phyloP scores from a whole-genome alignment of 1,140 invertebrate species.

The Ooceraea biroi region DNA sequence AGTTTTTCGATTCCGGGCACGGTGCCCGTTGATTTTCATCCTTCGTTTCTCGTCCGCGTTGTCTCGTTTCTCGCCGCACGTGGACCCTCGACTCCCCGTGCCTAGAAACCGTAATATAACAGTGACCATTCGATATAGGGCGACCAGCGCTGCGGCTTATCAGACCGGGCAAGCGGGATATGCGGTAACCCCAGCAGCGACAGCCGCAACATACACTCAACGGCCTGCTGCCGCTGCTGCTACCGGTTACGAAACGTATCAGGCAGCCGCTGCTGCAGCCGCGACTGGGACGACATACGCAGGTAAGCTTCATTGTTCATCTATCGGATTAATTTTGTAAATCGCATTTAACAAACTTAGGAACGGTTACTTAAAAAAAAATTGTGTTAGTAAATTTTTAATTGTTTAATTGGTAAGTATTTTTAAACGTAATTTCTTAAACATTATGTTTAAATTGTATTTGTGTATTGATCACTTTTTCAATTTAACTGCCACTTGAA shows the following conservation, averaged over 20 bases:
- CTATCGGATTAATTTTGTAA: neutral
- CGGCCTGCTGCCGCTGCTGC: constrained; percentile 90
- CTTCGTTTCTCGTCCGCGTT: too few species aligned
- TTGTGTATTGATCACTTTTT: too few species aligned
- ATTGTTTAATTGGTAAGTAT: too few species aligned
- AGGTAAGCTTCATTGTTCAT: constrained; percentile 76
- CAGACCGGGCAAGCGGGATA: constrained; percentile 93
- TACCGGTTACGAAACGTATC: constrained; percentile 92
- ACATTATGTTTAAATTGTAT: too few species aligned
- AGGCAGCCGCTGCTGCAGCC: constrained; percentile 88
- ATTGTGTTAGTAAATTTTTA: too few species aligned
- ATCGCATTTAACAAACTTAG: neutral
- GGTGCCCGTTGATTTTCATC: too few species aligned
- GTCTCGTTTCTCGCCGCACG: too few species aligned
- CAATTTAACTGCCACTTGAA: too few species aligned
- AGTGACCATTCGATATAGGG: constrained; percentile 72
- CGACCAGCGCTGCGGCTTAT: constrained; percentile 91
- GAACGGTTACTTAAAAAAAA: neutral
- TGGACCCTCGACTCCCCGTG: too few species aligned
- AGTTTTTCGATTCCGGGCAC: constrained; percentile 63
- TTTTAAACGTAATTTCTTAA: too few species aligned
- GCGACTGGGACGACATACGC: constrained; percentile 90
- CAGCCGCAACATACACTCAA: constrained; percentile 92
- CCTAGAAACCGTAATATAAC: too few species aligned
- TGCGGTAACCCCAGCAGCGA: constrained; percentile 92